Conservation (phyloP, 2,888 invertebrate genomes). For the Sinopyrophorus schimmeli region DNA sequence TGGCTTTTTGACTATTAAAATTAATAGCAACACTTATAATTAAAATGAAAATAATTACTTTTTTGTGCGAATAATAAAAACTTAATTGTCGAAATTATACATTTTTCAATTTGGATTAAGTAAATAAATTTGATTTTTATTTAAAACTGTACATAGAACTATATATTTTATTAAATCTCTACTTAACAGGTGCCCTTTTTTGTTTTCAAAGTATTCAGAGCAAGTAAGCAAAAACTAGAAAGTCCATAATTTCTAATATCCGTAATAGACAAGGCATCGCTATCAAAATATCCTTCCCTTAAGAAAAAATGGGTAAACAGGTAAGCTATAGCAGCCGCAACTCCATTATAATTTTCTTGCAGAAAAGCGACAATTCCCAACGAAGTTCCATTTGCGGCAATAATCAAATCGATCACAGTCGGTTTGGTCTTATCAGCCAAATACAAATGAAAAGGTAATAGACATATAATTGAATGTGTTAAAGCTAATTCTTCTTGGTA, state of each 20-base stretch:
- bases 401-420: conserved; percentile 5
- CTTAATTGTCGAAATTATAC: too few relatives aligned
- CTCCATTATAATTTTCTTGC: conserved; percentile 14
- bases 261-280: neutral
- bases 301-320: conserved; percentile 5
- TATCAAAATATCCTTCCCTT: conserved; percentile 1
- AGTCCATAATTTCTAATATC: conserved; percentile 18
- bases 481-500: conserved; percentile 13
- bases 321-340: conserved; percentile 15
- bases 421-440: conserved; percentile 3
- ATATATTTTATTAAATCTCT: too few relatives aligned
- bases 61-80: too few relatives aligned
- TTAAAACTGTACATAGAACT: too few relatives aligned
- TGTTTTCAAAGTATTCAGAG: too few relatives aligned
- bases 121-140: too few relatives aligned
- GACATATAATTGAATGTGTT: neutral
- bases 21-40: too few relatives aligned
- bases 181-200: too few relatives aligned
- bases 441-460: conserved; percentile 17
- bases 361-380: conserved; percentile 10
- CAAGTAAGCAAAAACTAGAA: too few relatives aligned
- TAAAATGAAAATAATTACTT: too few relatives aligned
- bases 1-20: too few relatives aligned
- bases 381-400: conserved; percentile 7
- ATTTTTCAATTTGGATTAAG: too few relatives aligned